Base-by-base conservation (phyloP, 2,113 vertebrate genomes). In the Tympanuchus pallidicinctus region DNA sequence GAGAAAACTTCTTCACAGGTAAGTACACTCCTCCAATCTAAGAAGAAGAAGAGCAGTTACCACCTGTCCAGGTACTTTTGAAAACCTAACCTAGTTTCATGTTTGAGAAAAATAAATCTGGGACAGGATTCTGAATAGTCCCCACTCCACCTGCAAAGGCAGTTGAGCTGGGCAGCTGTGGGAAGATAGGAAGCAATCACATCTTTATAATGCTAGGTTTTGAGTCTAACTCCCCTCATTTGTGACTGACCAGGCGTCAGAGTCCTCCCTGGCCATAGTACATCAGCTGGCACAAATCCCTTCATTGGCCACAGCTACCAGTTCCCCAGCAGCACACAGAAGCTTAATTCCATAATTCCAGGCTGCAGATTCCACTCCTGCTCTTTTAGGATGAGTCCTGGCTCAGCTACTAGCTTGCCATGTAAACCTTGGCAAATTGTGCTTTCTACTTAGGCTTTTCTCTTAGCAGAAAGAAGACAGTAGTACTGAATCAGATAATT, bases 311-410 rank as follows among this genome's bases (percentile, higher is more conserved):
- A 38, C 15, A 42, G 74, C 57, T 40, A 38, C 43, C 1, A 2
- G 18, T 42, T n/a, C 14, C 36, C 36, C 3, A 2, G 15, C 47
- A 54, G 38, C 0, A 0, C 63, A 75, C 25, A 70, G 38, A 32
- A 11, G 17, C 36, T 67, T 66, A 45, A 32, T n/a, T 86, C 42
- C 30, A 24, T 38, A 38, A 38, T 38, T 56, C 36, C 27, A 42
- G 48, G 54, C 36, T 50, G 30, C 4, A 38, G 52, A 56, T 57
- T 57, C 27, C 30, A 11, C 6, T 76, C 22, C 36, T 1, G 0
- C 8, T 57, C 15, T 28, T 13, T 47, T 1, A 0, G 52, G 27
- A 32, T 7, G 34, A 45, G 24, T 15, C 32, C 32, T 36, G 18
- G 36, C 40, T 65, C 2, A 0, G 13, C 8, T 56, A 14, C 28